These are phyloP conservation scores for Drosophila glabriapex DNA, from an alignment of 2,888 invertebrate genomes.

Conservation along the genomic window DNA sequence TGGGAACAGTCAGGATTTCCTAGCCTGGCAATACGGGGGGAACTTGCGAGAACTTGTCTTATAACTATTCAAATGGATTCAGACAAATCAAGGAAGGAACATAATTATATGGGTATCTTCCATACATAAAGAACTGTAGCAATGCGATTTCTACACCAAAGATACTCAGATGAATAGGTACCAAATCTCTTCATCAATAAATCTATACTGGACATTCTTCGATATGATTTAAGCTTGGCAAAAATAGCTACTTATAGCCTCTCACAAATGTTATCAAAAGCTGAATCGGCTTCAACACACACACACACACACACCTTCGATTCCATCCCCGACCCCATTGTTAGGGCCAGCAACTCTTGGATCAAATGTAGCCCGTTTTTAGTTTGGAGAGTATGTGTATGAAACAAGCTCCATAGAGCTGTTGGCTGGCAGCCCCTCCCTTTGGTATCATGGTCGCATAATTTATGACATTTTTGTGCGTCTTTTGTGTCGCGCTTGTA, in stretches of 20 bases:
- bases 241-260: not conserved
- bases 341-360: conserved; percentile 37
- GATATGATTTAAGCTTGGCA: not conserved
- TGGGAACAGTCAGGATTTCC: not conserved
- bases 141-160: not conserved
- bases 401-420: conserved; percentile 63
- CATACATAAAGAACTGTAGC: not conserved
- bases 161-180: not conserved
- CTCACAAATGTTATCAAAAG: not conserved
- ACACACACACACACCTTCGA: conserved; percentile 1
- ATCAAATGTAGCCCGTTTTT: conserved; percentile 47
- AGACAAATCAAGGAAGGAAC: not conserved
- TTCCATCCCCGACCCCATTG: conserved; percentile 23
- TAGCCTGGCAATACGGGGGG: conserved; percentile 26
- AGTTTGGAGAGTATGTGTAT: conserved; percentile 20
- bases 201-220: not conserved
- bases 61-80: not conserved
- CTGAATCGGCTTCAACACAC: conserved; percentile 14
- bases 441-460: conserved; percentile 74
- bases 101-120: not conserved
- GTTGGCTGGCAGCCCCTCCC: conserved; percentile 67
- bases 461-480: conserved; percentile 83
- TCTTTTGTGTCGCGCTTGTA: conserved; percentile 83
- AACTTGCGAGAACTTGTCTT: conserved; percentile 13
- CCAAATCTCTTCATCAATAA: not conserved